Evolutionary conservation across 2,113 vertebrate genomes (phyloP).

Genomic region (Bagarius yarrelli): DNA sequence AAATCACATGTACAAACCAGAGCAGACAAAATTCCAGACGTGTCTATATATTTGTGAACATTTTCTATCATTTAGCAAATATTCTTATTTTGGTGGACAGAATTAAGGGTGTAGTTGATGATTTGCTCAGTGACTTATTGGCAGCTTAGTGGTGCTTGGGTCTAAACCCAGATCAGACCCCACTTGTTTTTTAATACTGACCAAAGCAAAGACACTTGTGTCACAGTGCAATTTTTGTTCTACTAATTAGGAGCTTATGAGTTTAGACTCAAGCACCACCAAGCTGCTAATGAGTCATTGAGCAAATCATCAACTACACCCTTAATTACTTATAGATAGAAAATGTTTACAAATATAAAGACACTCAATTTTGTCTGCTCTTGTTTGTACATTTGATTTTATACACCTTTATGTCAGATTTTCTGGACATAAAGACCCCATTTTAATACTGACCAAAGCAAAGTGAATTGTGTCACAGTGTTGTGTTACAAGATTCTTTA

Average conservation of each 20-base stretch:
- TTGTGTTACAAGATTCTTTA: no score
- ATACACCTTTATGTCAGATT: no score
- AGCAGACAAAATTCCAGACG: no score
- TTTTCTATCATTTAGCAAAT: background rate
- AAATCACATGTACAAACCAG: background rate
- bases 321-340: no score
- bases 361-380: no score
- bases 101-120: background rate
- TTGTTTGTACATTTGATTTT: no score
- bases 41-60: background rate
- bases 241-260: no score
- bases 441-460: no score
- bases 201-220: background rate
- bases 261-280: background rate
- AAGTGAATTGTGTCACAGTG: no score
- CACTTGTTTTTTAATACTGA: background rate
- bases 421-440: no score
- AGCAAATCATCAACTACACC: background rate
- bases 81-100: background rate
- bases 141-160: background rate
- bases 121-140: background rate
- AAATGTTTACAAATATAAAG: no score
- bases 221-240: no score
- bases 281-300: background rate
- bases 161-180: background rate